Evolutionary conservation across 2,888 invertebrate species (phyloP), one percentile per base, ranked within the genome.

Genomic region (Germaria angustata): DNA sequence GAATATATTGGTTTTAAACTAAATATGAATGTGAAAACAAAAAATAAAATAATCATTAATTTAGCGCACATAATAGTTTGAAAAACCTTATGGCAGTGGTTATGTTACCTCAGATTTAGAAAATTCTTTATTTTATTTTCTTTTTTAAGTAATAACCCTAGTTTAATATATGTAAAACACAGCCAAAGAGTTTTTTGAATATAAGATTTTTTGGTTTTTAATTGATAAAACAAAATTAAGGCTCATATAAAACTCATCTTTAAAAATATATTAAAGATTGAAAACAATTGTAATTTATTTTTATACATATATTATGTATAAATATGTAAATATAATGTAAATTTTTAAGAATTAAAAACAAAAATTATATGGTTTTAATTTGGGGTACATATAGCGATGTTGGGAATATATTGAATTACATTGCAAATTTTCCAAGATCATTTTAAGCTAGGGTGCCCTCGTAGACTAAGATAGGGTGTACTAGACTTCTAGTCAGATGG

Each of bases 291-390:
- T 55, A 59, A 75, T 51, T 32, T 63, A 41, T 34, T 44, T 68
- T 46, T 68, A 72, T 80, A 73, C 72, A 73, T 69, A 83, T 80
- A 80, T 83, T 73, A 73, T 77, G 69, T 80, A 68, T 80, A 69
- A 80, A 78, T 72, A 75, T 81, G 65, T 80, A 82, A 84, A 80
- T 81, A 81, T 75, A 84, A 63, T 71, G 71, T 71, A 49, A 32
- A 71, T 80, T 73, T 66, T 44, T 73, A 76, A 75, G 51, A 81
- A 65, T 46, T 49, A 32, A 72, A 80, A 69, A 73, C 66, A 63
- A 11, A 76, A 46, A 65, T 41, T 0, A 17, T 41, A n/a, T 32
- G 17, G 24, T 66, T 66, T 79, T 46, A 71, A 41, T 59, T 55
- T 8, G 39, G 6, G 0, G 2, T 46, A 36, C 34, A 59, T 15